Evolutionary conservation across 1,140 invertebrate genomes (phyloP).

Genomic region (Saccostrea cuccullata): DNA sequence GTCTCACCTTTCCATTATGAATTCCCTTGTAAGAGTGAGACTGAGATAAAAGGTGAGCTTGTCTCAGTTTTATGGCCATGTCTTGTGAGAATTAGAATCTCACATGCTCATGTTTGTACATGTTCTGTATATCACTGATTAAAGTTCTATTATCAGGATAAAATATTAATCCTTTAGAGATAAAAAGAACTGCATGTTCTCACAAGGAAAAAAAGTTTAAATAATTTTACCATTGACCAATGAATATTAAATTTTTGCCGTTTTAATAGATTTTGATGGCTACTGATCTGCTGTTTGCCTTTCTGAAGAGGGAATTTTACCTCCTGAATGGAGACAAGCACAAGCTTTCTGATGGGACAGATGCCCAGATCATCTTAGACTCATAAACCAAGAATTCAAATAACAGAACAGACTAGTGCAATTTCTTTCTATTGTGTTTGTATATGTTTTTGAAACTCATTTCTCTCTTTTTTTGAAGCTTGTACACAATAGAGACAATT

Average conservation of each 20-base stretch:
- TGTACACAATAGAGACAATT: not conserved
- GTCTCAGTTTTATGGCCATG: too few species aligned
- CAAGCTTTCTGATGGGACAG: conserved; percentile 68
- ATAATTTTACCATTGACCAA: not conserved
- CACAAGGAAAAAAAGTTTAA: not conserved
- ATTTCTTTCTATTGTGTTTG: not conserved
- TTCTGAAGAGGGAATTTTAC: conserved; percentile 94
- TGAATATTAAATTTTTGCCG: not conserved
- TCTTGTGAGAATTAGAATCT: too few species aligned
- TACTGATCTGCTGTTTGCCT: conserved; percentile 96
- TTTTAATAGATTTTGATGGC: conserved; percentile 93
- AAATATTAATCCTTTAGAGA: too few species aligned
- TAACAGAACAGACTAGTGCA: not conserved
- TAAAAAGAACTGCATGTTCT: too few species aligned
- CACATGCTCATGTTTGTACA: too few species aligned
- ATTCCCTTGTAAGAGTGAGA: too few species aligned
- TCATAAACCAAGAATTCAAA: conserved; percentile 49
- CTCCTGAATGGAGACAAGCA: conserved; percentile 86
- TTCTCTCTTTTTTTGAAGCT: conserved; percentile 4
- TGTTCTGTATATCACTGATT: too few species aligned
- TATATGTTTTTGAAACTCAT: not conserved
- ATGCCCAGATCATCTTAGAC: conserved; percentile 70
- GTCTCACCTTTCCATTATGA: too few species aligned
- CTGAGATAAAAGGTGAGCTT: too few species aligned
- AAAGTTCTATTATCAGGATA: too few species aligned